Base-by-base conservation (phyloP, 2,888 invertebrate genomes). In the Xestia c-nigrum region DNA sequence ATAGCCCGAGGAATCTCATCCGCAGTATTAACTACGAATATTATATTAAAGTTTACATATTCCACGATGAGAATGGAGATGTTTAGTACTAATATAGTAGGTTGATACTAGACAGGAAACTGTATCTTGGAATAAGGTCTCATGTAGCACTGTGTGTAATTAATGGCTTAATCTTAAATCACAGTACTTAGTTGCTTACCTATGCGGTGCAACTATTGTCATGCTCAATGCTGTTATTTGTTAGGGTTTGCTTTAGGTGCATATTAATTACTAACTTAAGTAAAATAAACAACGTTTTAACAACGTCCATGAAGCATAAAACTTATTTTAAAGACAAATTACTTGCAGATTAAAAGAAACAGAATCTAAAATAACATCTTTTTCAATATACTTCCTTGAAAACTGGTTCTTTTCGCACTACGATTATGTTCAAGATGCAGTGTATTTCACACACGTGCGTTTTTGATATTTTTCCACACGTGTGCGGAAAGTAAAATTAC, bases 11-110 rank as follows among this genome's bases (percentile, higher is more conserved):
- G 76, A 55, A 55, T 70, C 76, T 70, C 47, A 61, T 67, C 24
- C 55, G n/a, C 46, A 57, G 43, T 65, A 72, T 50, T 66, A 81
- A 76, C 66, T 67, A 81, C 19, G 76, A 80, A 76, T 66, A 81
- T 70, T 75, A 61, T 70, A 67, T 50, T 81, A 67, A 76, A 71
- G 24, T 76, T 67, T 63, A 9, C 38, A 63, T 67, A 55, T 77
- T 24, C 38, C 21, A 40, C 31, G 21, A 50, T 57, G 24, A 31
- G n/a, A 70, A 74, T 59, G 21, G 16, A 52, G 38, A 72, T 52
- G 21, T 79, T 78, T 78, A 65, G 46, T 65, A 40, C 6, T 47
- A 38, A 0, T 50, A 43, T 47, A 40, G 0, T 31, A 59, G 24
- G 16, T 21, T 43, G 64, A 24, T 21, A 66, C 38, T 47, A 55